A percentile compares a stretch with the other conserved stretches of the same genome.
Evolutionary conservation across 2,113 vertebrate species (phyloP).

Genomic region (Percopsis transmontana): DNA sequence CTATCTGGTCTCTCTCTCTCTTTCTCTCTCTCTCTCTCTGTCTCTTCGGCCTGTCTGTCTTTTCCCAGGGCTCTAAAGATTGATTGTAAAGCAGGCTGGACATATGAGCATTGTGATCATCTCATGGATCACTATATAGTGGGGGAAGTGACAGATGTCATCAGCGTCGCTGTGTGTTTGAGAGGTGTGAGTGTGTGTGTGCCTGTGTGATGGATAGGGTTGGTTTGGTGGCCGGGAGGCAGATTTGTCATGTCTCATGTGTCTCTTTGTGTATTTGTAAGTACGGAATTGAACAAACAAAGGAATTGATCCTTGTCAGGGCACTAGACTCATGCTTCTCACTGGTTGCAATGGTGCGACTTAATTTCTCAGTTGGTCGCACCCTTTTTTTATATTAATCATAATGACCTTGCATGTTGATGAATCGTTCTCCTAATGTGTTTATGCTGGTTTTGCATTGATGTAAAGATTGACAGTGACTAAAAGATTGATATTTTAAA

Average conservation of each 20-base stretch:
- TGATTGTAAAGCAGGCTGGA: constrained; percentile 60
- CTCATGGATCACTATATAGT: constrained; percentile 60
- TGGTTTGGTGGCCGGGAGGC: constrained; percentile 31
- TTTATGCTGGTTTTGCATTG: too few species aligned
- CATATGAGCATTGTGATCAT: constrained; percentile 54
- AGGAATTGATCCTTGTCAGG: constrained; percentile 6
- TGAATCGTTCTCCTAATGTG: too few species aligned
- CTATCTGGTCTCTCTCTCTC: not conserved
- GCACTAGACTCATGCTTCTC: too few species aligned
- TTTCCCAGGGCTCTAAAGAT: constrained; percentile 43
- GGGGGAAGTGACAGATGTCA: constrained; percentile 65
- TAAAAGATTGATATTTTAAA: too few species aligned
- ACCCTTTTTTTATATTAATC: too few species aligned
- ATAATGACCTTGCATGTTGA: too few species aligned
- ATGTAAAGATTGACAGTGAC: too few species aligned
- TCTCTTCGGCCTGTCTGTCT: not conserved
- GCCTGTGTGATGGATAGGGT: constrained; percentile 57
- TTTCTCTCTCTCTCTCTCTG: constrained; percentile 28
- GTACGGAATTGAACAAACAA: constrained; percentile 22
- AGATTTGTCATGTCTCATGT: constrained; percentile 52
- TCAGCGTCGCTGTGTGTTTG: constrained; percentile 56
- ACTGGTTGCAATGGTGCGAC: not conserved
- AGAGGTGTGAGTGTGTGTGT: constrained; percentile 34
- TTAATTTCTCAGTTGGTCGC: too few species aligned
- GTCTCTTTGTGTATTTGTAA: constrained; percentile 36